Percentiles rank a stretch among this genome's conserved stretches.
Conservation (phyloP, 2,888 invertebrate species). For the Amitus sp. region DNA sequence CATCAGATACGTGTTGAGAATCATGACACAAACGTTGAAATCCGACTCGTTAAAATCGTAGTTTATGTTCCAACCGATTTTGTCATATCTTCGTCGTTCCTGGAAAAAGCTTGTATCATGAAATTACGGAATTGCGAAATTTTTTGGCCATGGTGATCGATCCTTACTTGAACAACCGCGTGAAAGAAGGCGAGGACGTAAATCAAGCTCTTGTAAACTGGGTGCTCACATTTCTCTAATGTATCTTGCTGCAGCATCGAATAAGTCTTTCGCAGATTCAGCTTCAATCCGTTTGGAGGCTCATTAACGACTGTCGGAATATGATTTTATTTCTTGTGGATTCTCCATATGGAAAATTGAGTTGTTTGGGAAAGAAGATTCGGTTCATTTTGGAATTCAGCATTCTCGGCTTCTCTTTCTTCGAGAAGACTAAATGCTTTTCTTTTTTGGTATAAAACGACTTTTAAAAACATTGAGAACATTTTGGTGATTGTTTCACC, state of each 20-base stretch:
- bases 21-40: conserved; percentile 88
- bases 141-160: too few relatives aligned
- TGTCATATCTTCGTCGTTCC: conserved; percentile 92
- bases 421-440: too few relatives aligned
- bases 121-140: too few relatives aligned
- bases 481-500: too few relatives aligned
- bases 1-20: conserved; percentile 84
- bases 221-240: conserved; percentile 79
- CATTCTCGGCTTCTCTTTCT: too few relatives aligned
- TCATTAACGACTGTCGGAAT: conserved; percentile 83
- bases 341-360: too few relatives aligned
- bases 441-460: too few relatives aligned
- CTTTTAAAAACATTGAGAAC: too few relatives aligned
- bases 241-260: conserved; percentile 83
- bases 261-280: conserved; percentile 89
- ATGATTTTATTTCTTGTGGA: too few relatives aligned
- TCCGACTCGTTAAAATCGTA: conserved; percentile 96
- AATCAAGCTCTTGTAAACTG: conserved; percentile 81
- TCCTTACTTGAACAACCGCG: conserved; percentile 83
- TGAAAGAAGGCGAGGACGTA: conserved; percentile 94
- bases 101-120: conserved; percentile 54
- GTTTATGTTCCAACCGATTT: conserved; percentile 93
- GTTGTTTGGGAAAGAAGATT: too few relatives aligned
- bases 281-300: conserved; percentile 89
- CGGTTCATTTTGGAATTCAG: too few relatives aligned